phyloP scores from a whole-genome alignment of 2,888 invertebrate genomes.

The Dorcus parallelipipedus region DNA sequence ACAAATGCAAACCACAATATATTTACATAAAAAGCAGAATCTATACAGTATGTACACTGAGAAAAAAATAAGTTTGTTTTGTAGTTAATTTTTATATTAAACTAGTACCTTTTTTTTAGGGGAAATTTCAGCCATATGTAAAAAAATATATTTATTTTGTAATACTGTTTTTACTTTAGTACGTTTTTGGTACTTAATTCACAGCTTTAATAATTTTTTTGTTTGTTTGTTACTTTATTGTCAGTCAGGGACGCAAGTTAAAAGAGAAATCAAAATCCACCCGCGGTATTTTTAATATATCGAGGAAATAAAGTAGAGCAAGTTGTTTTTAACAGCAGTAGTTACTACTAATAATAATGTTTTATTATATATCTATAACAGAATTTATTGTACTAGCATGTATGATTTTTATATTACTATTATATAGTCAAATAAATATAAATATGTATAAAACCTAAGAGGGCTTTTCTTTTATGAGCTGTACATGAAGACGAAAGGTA shows the following conservation, averaged over 20 bases:
- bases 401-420: constrained; percentile 46
- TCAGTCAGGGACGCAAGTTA: constrained; percentile 16
- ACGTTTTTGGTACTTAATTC: constrained; percentile 18
- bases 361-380: constrained; percentile 27
- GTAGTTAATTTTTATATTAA: constrained; percentile 3
- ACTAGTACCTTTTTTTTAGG: constrained; percentile 13
- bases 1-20: constrained; percentile 1
- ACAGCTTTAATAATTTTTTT: constrained; percentile 13
- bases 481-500: too few relatives aligned
- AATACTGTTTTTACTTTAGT: constrained; percentile 7
- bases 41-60: not conserved
- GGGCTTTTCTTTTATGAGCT: not conserved
- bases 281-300: constrained; percentile 12
- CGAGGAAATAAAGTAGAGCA: constrained; percentile 15
- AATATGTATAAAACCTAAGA: constrained; percentile 41
- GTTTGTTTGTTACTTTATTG: not conserved
- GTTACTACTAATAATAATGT: constrained; percentile 19
- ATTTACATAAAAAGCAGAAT: constrained; percentile 1
- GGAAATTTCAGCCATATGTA: constrained; percentile 13
- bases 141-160: constrained; percentile 15
- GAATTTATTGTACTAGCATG: constrained; percentile 35
- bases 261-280: constrained; percentile 13
- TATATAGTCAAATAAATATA: constrained; percentile 42
- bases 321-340: constrained; percentile 20
- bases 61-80: not conserved